These are phyloP conservation scores for Platyrinchus mystaceus DNA, from an alignment of 2,797 vertebrate genomes.

Conservation along the genomic window DNA sequence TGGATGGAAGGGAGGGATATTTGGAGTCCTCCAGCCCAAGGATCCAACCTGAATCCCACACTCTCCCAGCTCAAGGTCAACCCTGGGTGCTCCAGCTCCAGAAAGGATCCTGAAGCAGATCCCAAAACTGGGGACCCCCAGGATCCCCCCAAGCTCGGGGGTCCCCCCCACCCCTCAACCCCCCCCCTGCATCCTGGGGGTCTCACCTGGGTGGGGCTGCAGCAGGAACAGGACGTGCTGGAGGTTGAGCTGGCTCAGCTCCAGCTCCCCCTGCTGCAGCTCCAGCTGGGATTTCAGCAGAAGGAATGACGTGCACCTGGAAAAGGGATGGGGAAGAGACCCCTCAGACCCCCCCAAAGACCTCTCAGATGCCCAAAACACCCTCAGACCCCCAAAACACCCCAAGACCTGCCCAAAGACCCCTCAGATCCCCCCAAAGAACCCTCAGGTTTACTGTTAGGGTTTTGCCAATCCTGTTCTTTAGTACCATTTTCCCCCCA, in stretches of 20 bases:
- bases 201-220: not conserved
- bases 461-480: too few relatives aligned
- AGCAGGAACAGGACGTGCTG: conserved; percentile 85
- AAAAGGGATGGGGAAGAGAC: not conserved
- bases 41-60: not conserved
- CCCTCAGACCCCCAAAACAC: too few relatives aligned
- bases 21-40: not conserved
- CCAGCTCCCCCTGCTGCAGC: not conserved
- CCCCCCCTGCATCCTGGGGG: too few relatives aligned
- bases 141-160: too few relatives aligned
- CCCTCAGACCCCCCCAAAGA: too few relatives aligned
- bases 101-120: not conserved
- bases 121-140: not conserved
- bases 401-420: too few relatives aligned
- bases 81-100: not conserved
- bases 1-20: not conserved
- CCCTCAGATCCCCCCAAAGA: too few relatives aligned
- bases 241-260: not conserved
- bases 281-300: not conserved
- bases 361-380: too few relatives aligned
- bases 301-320: not conserved
- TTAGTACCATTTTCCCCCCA: too few relatives aligned
- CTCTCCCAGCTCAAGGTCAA: not conserved
- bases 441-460: too few relatives aligned
- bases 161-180: too few relatives aligned